Evolutionary conservation across 2,888 invertebrate species (phyloP).

Genomic region (Netelia melanura): DNA sequence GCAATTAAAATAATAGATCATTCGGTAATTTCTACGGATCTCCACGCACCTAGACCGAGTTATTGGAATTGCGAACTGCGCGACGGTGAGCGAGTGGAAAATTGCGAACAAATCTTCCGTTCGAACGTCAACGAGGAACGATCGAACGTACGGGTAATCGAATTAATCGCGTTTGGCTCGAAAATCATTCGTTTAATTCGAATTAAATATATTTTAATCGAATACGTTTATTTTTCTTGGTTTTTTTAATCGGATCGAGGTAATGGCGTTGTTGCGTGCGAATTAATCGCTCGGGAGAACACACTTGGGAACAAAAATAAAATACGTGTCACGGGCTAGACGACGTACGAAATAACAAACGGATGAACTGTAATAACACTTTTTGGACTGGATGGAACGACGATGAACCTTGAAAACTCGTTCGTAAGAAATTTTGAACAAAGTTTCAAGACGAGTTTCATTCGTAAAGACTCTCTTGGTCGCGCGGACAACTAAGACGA

Average conservation of each 20-base stretch:
- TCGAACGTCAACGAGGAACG: not conserved
- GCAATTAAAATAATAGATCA: slow-evolving; percentile 72
- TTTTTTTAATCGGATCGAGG: not conserved
- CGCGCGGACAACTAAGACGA: slow-evolving; percentile 6
- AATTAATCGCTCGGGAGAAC: not conserved
- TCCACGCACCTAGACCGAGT: slow-evolving; percentile 45
- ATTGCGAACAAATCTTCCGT: slow-evolving; percentile 9
- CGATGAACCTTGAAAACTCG: slow-evolving; percentile 64
- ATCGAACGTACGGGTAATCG: not conserved
- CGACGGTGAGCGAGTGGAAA: not conserved
- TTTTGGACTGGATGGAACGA: slow-evolving; percentile 18
- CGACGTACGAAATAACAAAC: slow-evolving; percentile 5
- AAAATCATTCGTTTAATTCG: no score
- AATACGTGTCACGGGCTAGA: slow-evolving; percentile 4
- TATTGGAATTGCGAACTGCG: slow-evolving; percentile 39
- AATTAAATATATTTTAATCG: no score
- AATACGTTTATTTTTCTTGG: not conserved
- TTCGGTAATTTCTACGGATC: slow-evolving; percentile 67
- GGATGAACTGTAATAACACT: slow-evolving; percentile 7
- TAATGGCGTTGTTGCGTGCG: slow-evolving; percentile 3
- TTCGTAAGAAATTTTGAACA: slow-evolving; percentile 63
- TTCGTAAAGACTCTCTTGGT: slow-evolving; percentile 55
- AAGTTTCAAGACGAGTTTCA: slow-evolving; percentile 67
- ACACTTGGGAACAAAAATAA: not conserved
- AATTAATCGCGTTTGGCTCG: no score